Evolutionary conservation across 2,888 invertebrate species (phyloP), one percentile per base, ranked within the genome.

Genomic region (Cantharis rustica): DNA sequence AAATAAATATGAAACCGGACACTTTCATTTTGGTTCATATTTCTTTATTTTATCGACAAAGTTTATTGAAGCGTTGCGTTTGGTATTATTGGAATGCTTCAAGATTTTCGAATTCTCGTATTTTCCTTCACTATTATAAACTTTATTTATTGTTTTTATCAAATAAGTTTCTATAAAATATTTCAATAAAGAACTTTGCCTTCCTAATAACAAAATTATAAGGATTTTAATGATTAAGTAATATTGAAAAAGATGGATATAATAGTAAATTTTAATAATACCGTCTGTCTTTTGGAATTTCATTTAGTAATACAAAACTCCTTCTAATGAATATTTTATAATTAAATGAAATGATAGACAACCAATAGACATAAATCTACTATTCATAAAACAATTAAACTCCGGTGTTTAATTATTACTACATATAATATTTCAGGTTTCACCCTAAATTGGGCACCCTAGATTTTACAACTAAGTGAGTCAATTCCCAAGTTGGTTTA

Each of bases 21-120:
- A 76, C 76, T 76, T 76, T 76, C 73, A 76, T 73, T 66, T 61
- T 63, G 73, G 73, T 71, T 70, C 76, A 73, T 76, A 76, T 76
- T 76, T 76, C 73, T 71, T 76, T 76, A 71, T 71, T 76, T 76
- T 76, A 76, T 76, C 71, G 76, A 73, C 68, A 71, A 68, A 73
- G 76, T 76, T 76, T 76, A 76, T 76, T 76, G 76, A 73, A 76
- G 73, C 76, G 76, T 76, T 76, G 71, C 76, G 76, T 71, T 75
- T 71, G 75, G 70, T 76, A 73, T 76, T 76, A 76, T 76, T 76
- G 68, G 73, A 76, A 72, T 76, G 69, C 72, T 73, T 74, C 74
- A 74, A 69, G 74, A 74, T 74, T 63, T 69, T 69, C 62, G 69
- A 70, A 63, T 74, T 74, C 74, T 74, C 74, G 66, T 74, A 68